Base-by-base conservation (phyloP, 2,113 vertebrate species). In the Nannospalax galili region DNA sequence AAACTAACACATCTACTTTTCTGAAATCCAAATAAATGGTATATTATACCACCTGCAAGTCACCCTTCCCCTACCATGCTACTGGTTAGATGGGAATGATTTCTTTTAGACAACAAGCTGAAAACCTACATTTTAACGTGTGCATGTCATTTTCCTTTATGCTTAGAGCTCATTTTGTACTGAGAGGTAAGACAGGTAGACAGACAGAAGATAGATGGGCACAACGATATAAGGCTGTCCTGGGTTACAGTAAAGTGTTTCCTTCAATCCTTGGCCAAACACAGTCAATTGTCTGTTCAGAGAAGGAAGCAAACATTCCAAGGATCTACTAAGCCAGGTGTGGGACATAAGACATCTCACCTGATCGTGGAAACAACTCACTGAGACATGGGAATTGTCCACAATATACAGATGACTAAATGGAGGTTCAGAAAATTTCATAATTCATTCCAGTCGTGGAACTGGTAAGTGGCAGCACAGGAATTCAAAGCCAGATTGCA, bases 231-330 rank as follows among this genome's bases (percentile, higher is more conserved):
- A 82, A 56, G 93, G 32, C 62, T 62, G 24, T n/a, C n/a, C 48
- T 81, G 70, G 78, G 35, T 86, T 79, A 78, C 11, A 79, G 45
- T 40, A 60, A 48, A 75, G 80, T 62, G 15, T 74, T 84, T 94
- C 32, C 84, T 42, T 75, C 81, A 42, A 9, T 92, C 80, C 81
- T n/a, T 77, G 48, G 70, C 70, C 91, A 65, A 97, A 94, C 26
- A 95, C 6, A 69, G 64, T 69, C 58, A 35, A 72, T 87, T 91
- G 69, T 75, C 84, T 84, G 26, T 48, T 30, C 40, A 79, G 56
- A 85, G 56, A 72, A 90, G 77, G 75, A 74, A 80, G 45, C 72
- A 73, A 60, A 32, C 20, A 42, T 52, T 67, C 42, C 62, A 19
- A 84, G 75, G 67, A 32, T 28, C 45, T 89, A 45, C 87, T 79